Evolutionary conservation across 2,797 vertebrate genomes (phyloP).

Genomic region (Poeciliopsis infans): DNA sequence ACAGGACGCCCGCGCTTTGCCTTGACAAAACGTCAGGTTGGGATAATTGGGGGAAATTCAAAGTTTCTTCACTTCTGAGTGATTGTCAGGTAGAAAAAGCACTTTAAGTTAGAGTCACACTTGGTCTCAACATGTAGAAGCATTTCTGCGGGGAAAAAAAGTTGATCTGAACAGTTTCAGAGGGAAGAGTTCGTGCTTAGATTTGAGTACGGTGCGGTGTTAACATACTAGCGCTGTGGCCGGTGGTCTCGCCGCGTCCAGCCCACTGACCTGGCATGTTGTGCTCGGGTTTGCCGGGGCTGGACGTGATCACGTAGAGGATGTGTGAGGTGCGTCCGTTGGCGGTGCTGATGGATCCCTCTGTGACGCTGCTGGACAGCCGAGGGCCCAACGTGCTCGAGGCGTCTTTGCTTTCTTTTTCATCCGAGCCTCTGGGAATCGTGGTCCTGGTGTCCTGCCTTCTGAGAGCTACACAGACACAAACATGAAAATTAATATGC

Average conservation of each 20-base stretch:
- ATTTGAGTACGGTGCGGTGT: slow-evolving; percentile 27
- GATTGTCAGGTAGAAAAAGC: slow-evolving; percentile 30
- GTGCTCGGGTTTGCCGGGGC: slow-evolving; percentile 88
- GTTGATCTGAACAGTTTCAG: slow-evolving; percentile 20
- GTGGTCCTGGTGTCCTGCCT: slow-evolving; percentile 64
- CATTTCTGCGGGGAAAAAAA: slow-evolving; percentile 19
- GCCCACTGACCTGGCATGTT: slow-evolving; percentile 93
- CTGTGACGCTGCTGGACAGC: slow-evolving; percentile 78
- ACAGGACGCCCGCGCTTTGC: slow-evolving; percentile 6
- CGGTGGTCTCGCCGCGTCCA: slow-evolving; percentile 74
- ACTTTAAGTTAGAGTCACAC: slow-evolving; percentile 29
- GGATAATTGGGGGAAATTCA: slow-evolving; percentile 44
- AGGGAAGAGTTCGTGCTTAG: slow-evolving; percentile 49
- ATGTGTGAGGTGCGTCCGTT: slow-evolving; percentile 89
- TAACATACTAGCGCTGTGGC: slow-evolving; percentile 79
- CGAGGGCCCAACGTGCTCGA: slow-evolving; percentile 78
- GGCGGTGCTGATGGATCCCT: slow-evolving; percentile 86
- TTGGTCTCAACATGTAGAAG: slow-evolving; percentile 21
- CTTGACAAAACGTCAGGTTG: slow-evolving; percentile 43
- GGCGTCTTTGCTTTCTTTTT: slow-evolving; percentile 65
- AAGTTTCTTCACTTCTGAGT: slow-evolving; percentile 40
- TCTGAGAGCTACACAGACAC: slow-evolving; percentile 81
- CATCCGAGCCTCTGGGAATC: slow-evolving; percentile 64
- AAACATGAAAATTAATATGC: slow-evolving; percentile 4
- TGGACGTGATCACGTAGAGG: slow-evolving; percentile 95